phyloP scores from a whole-genome alignment of 1,140 invertebrate species.

The Drosophila melanica region DNA sequence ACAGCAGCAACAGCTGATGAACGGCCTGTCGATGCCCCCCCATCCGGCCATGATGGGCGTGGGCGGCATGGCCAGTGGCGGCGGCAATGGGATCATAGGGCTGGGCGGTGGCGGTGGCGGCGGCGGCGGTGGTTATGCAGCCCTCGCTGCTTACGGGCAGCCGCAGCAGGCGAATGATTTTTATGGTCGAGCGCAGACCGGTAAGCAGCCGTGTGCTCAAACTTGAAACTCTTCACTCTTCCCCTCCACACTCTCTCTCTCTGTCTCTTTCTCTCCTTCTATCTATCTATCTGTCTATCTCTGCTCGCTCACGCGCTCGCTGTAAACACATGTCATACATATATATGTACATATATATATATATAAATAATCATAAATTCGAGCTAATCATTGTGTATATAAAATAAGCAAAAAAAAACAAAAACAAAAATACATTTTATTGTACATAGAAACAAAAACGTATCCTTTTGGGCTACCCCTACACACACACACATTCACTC shows the following conservation, averaged over 20 bases:
- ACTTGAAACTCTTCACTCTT: constrained; percentile 31
- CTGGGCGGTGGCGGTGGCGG: constrained; percentile 62
- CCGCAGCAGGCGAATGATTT: constrained; percentile 78
- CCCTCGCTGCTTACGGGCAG: constrained; percentile 58
- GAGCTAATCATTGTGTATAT: constrained; percentile 37
- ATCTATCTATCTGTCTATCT: constrained; percentile 47
- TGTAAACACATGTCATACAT: constrained; percentile 29
- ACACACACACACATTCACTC: constrained; percentile 5
- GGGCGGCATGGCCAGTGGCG: constrained; percentile 69
- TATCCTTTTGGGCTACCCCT: neutral
- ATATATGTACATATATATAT: constrained; percentile 6
- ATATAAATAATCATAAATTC: constrained; percentile 3
- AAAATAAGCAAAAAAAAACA: constrained; percentile 6
- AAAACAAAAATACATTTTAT: neutral
- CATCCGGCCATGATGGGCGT: constrained; percentile 76
- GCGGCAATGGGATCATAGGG: constrained; percentile 74
- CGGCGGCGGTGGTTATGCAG: constrained; percentile 36
- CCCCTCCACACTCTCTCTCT: constrained; percentile 17
- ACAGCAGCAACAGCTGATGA: constrained; percentile 68
- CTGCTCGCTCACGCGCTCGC: constrained; percentile 30
- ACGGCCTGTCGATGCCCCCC: constrained; percentile 69
- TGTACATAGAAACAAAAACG: constrained; percentile 1
- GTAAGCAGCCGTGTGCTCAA: constrained; percentile 82
- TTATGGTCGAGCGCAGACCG: constrained; percentile 83
- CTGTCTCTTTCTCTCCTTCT: constrained; percentile 27